phyloP scores from a whole-genome alignment of 2,113 vertebrate genomes.

The Probosciger aterrimus region DNA sequence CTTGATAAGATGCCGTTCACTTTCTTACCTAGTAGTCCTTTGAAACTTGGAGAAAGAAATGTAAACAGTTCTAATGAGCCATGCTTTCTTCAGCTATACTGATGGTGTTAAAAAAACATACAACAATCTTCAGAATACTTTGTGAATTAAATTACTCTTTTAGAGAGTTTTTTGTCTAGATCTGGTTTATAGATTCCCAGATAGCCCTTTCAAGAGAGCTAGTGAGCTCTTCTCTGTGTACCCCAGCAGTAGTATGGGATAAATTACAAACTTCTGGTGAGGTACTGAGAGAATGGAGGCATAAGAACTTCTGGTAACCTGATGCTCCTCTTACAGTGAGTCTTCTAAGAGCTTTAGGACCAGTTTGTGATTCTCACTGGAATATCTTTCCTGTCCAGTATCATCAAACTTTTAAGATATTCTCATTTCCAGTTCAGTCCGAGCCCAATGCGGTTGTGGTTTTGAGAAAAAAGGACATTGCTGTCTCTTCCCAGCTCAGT shows the following conservation, averaged over 20 bases:
- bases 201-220: neutral
- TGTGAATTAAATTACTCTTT: neutral
- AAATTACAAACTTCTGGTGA: neutral
- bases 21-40: neutral
- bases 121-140: neutral
- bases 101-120: neutral
- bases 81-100: neutral
- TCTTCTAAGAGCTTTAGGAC: neutral
- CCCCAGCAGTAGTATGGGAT: neutral
- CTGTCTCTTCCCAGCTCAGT: neutral
- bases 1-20: slow-evolving; percentile 12
- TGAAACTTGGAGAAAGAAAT: neutral
- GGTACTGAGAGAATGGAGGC: neutral
- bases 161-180: neutral
- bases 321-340: neutral
- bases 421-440: neutral
- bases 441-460: neutral
- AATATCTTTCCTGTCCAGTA: neutral
- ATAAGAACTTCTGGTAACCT: neutral
- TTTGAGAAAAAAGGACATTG: neutral
- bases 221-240: neutral
- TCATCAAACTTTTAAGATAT: neutral
- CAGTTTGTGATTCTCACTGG: neutral
- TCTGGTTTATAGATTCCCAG: neutral
- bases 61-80: neutral